Conservation (phyloP, 2,888 invertebrate genomes). For the Apotomis betuletana region DNA sequence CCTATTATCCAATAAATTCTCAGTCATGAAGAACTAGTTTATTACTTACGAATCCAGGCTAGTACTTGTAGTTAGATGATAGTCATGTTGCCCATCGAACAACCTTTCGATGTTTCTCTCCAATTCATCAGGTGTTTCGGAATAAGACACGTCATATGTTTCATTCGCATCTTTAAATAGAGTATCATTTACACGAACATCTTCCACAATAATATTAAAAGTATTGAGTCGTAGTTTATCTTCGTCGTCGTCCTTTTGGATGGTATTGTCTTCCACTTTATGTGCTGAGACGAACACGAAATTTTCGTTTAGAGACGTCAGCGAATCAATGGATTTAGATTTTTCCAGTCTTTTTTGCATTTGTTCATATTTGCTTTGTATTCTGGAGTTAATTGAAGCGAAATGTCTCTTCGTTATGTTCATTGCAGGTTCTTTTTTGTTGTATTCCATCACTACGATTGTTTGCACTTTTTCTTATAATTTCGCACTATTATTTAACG, state of each 20-base stretch:
- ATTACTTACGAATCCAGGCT: conserved; percentile 76
- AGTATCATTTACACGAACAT: conserved; percentile 53
- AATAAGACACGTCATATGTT: conserved; percentile 38
- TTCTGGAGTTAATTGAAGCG: conserved; percentile 64
- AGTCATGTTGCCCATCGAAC: conserved; percentile 53
- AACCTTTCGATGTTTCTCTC: conserved; percentile 47
- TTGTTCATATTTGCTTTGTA: conserved; percentile 71
- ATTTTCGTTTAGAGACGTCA: conserved; percentile 58
- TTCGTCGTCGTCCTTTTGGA: conserved; percentile 49
- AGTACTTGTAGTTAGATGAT: conserved; percentile 53
- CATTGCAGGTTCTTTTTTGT: conserved; percentile 46
- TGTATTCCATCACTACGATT: conserved; percentile 53
- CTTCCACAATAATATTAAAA: conserved; percentile 53
- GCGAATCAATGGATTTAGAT: conserved; percentile 69
- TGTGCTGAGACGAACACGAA: conserved; percentile 47
- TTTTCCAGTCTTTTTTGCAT: conserved; percentile 73
- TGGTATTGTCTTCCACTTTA: conserved; percentile 53
- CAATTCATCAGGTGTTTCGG: conserved; percentile 50
- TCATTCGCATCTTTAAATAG: conserved; percentile 49
- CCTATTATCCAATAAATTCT: background rate
- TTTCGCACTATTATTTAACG: conserved; percentile 25
- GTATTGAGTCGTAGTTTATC: conserved; percentile 41
- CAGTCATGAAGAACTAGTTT: background rate
- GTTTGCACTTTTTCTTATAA: conserved; percentile 33
- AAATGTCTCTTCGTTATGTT: conserved; percentile 60